A percentile compares a stretch with the other conserved stretches of the same genome.
phyloP scores from a whole-genome alignment of 1,140 invertebrate species.

The Meloidogyne hapla region DNA sequence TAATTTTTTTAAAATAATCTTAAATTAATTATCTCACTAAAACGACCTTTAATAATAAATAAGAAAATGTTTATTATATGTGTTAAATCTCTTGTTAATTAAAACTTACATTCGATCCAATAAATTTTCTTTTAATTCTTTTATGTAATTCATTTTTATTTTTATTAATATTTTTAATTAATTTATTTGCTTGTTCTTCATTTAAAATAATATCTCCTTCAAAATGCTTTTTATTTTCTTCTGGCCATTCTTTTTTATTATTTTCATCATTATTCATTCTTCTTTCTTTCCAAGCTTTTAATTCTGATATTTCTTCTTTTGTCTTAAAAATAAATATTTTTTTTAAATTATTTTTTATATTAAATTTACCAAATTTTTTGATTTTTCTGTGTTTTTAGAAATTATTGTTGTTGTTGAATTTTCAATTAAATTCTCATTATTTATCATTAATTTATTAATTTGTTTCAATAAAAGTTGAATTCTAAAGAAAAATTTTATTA shows the following conservation, averaged over 20 bases:
- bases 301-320: constrained; percentile 12
- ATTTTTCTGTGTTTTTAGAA: too few relatives aligned
- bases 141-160: constrained; percentile 29
- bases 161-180: constrained; percentile 45
- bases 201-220: constrained; percentile 64
- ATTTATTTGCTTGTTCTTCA: constrained; percentile 56
- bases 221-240: constrained; percentile 58
- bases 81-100: background rate
- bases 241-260: constrained; percentile 42
- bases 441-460: too few relatives aligned
- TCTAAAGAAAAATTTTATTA: too few relatives aligned
- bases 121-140: constrained; percentile 63
- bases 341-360: background rate
- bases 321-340: constrained; percentile 19
- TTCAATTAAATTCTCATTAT: too few relatives aligned
- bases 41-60: too few relatives aligned
- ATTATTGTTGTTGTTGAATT: too few relatives aligned
- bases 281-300: constrained; percentile 28
- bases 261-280: constrained; percentile 16
- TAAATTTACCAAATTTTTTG: background rate
- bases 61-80: too few relatives aligned
- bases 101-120: constrained; percentile 54
- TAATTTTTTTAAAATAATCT: too few relatives aligned
- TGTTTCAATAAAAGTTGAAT: too few relatives aligned
- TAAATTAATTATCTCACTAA: too few relatives aligned